Conservation (phyloP, 2,888 invertebrate species). For the Melikaiella ostensackeni region DNA sequence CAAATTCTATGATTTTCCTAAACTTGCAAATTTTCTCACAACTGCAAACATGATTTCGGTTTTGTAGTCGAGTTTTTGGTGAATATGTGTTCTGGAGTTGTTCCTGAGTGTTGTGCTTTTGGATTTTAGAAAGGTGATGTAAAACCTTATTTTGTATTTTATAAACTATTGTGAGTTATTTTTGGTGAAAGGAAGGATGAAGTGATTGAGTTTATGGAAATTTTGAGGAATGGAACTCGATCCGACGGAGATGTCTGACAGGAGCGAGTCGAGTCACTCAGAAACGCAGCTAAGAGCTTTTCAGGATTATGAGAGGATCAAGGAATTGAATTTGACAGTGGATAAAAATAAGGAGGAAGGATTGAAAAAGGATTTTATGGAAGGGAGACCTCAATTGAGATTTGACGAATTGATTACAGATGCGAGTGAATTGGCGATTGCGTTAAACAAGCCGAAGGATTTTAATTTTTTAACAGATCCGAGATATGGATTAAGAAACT, state of each 20-base stretch:
- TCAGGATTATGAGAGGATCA: slow-evolving; percentile 66
- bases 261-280: slow-evolving; percentile 62
- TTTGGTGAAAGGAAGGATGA: background rate
- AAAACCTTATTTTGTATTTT: background rate
- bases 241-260: slow-evolving; percentile 64
- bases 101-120: background rate
- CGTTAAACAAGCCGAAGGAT: slow-evolving; percentile 63
- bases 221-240: slow-evolving; percentile 57
- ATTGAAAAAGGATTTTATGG: slow-evolving; percentile 9
- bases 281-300: slow-evolving; percentile 65
- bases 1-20: too few species aligned
- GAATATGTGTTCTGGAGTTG: background rate
- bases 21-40: background rate
- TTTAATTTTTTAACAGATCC: slow-evolving; percentile 53
- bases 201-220: background rate
- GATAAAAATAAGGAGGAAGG: slow-evolving; percentile 18
- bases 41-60: background rate
- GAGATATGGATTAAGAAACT: slow-evolving; percentile 46
- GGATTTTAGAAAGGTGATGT: background rate
- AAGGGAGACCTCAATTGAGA: slow-evolving; percentile 45
- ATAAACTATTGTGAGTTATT: background rate
- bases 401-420: slow-evolving; percentile 60
- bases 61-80: background rate
- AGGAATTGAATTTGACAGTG: slow-evolving; percentile 62
- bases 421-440: slow-evolving; percentile 57